These are phyloP conservation scores for Trinorchestia longiramus DNA, from an alignment of 1,140 invertebrate genomes.

Conservation along the genomic window DNA sequence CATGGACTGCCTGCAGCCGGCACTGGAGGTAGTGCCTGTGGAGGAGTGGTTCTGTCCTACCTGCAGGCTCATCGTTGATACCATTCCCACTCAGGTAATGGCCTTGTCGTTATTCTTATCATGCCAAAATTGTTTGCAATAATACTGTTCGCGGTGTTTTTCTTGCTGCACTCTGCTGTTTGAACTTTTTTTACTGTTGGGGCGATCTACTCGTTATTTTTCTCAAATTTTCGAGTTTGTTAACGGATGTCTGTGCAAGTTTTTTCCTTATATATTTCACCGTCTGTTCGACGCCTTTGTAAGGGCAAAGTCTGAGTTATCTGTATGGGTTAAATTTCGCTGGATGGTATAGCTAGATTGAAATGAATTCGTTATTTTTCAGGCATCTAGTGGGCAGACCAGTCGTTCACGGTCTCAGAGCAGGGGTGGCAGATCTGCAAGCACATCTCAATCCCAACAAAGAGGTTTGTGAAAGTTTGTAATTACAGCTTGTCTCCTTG, in stretches of 20 bases:
- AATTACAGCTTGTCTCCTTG: not conserved
- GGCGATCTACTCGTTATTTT: no score
- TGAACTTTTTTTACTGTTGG: no score
- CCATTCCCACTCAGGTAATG: not conserved
- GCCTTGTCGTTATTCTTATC: not conserved
- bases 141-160: no score
- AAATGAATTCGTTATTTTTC: not conserved
- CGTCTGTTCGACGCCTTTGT: no score
- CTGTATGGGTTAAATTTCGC: no score
- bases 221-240: no score
- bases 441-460: not conserved
- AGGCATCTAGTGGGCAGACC: not conserved
- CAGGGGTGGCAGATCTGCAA: not conserved
- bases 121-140: no score
- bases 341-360: no score
- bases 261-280: no score
- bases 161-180: no score
- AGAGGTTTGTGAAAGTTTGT: not conserved
- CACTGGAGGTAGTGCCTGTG: constrained; percentile 80
- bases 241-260: no score
- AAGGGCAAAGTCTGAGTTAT: no score
- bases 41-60: constrained; percentile 91
- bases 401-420: not conserved
- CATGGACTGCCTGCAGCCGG: constrained; percentile 77
- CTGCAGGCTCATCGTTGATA: constrained; percentile 71